phyloP scores from a whole-genome alignment of 2,888 invertebrate genomes.

The Oxyteleia sp. region DNA sequence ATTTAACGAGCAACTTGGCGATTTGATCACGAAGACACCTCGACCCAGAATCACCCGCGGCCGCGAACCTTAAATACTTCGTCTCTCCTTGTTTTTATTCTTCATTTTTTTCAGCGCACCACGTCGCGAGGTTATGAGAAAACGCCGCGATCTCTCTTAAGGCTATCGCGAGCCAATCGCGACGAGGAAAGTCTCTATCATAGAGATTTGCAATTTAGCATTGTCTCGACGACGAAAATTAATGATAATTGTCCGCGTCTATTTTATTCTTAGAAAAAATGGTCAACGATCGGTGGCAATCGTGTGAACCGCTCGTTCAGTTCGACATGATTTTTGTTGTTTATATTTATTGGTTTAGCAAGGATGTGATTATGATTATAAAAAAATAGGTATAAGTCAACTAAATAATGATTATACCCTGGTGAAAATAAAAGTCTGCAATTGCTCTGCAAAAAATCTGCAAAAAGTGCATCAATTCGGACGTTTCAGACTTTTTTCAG shows the following conservation, averaged over 20 bases:
- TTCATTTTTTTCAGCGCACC: constrained; percentile 42
- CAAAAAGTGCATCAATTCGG: no score
- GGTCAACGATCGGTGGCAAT: constrained; percentile 16
- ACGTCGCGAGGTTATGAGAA: constrained; percentile 67
- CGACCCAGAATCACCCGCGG: constrained; percentile 76
- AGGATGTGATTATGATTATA: no score
- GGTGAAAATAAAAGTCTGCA: no score
- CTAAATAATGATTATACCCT: no score
- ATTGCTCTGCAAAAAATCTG: no score
- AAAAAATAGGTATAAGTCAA: no score
- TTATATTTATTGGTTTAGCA: neutral
- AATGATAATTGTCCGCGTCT: constrained; percentile 60
- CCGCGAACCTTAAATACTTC: constrained; percentile 69
- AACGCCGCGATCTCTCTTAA: constrained; percentile 49
- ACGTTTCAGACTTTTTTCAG: no score
- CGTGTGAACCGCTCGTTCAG: constrained; percentile 40
- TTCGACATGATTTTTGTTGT: neutral
- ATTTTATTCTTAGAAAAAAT: constrained; percentile 34
- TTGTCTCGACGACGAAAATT: constrained; percentile 61
- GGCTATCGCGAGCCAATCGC: constrained; percentile 67
- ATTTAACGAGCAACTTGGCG: constrained; percentile 72
- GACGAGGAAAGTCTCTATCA: constrained; percentile 61
- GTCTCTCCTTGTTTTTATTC: constrained; percentile 48
- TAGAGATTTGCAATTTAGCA: constrained; percentile 46
- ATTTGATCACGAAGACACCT: constrained; percentile 76